phyloP scores from a whole-genome alignment of 2,113 vertebrate species.

The Pungitius pungitius region DNA sequence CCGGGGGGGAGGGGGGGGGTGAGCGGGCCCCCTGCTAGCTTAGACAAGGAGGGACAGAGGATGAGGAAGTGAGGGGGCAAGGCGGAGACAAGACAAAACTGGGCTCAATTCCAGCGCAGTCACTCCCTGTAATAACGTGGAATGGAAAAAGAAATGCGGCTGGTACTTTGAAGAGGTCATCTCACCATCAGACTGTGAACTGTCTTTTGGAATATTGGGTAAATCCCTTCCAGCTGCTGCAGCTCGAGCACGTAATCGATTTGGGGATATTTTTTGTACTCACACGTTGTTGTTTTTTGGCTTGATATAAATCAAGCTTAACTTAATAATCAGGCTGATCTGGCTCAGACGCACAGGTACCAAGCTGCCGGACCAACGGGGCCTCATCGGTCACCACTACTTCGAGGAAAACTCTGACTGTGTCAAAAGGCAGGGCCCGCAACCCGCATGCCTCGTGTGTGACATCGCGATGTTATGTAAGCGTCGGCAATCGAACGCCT shows the following conservation, averaged over 20 bases:
- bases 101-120: slow-evolving; percentile 52
- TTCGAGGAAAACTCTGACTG: slow-evolving; percentile 18
- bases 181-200: slow-evolving; percentile 59
- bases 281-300: neutral
- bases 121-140: slow-evolving; percentile 64
- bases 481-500: slow-evolving; percentile 25
- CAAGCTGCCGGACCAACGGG: slow-evolving; percentile 3
- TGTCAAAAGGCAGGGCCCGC: slow-evolving; percentile 7
- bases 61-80: slow-evolving; percentile 38
- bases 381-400: neutral
- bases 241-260: slow-evolving; percentile 21
- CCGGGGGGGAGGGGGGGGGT: neutral
- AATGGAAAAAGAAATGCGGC: slow-evolving; percentile 42
- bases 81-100: slow-evolving; percentile 33
- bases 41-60: slow-evolving; percentile 32
- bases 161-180: slow-evolving; percentile 58
- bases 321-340: neutral
- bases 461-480: slow-evolving; percentile 65
- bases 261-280: slow-evolving; percentile 31
- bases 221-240: slow-evolving; percentile 59
- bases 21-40: slow-evolving; percentile 16
- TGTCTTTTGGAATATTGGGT: slow-evolving; percentile 10
- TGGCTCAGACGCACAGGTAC: slow-evolving; percentile 1
- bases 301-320: slow-evolving; percentile 17
- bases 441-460: slow-evolving; percentile 39